Conservation (phyloP, 2,113 vertebrate genomes). For the Lycocorax pyrrhopterus region DNA sequence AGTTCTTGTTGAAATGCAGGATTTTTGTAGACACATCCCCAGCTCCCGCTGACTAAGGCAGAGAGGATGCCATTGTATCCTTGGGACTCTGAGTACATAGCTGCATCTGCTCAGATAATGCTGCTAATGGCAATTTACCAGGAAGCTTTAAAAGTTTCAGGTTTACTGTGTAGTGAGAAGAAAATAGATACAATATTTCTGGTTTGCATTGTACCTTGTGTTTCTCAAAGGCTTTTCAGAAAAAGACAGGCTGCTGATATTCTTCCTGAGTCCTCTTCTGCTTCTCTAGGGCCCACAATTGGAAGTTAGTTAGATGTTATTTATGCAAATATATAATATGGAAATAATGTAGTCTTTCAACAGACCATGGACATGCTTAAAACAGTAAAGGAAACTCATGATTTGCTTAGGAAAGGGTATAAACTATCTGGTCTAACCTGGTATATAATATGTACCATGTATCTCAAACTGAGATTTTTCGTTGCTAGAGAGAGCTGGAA, state of each 20-base stretch:
- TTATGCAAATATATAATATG: not conserved
- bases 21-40: not conserved
- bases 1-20: not conserved
- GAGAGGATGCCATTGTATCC: not conserved
- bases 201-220: not conserved
- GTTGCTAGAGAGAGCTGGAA: not conserved
- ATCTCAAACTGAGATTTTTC: not conserved
- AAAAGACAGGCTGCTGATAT: not conserved
- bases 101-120: not conserved
- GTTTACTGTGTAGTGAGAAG: not conserved
- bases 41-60: fast-evolving
- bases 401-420: not conserved
- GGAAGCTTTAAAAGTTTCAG: not conserved
- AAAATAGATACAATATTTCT: not conserved
- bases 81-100: not conserved
- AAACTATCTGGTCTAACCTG: not conserved
- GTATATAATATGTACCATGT: not conserved
- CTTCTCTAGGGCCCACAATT: not conserved
- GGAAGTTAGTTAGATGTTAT: not conserved
- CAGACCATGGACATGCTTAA: not conserved
- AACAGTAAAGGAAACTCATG: not conserved
- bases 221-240: not conserved
- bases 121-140: not conserved
- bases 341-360: not conserved
- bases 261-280: not conserved